Conservation (phyloP, 2,113 vertebrate genomes). For the Pontoporia blainvillei region DNA sequence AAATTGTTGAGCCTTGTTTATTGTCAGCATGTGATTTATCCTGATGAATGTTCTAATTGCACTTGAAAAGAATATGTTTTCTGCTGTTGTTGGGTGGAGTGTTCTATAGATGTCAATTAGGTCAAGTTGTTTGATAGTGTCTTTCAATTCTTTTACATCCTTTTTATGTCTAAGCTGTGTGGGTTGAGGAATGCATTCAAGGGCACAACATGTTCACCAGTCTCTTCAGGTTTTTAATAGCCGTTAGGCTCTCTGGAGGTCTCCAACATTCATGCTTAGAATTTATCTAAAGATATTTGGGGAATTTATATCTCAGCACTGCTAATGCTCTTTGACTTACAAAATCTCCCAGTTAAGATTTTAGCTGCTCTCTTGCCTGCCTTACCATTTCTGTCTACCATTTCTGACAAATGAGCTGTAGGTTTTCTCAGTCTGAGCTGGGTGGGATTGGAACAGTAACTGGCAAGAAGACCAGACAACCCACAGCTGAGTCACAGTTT, state of each 20-base stretch:
- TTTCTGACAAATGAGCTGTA: not conserved
- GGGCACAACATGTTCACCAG: not conserved
- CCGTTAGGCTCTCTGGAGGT: not conserved
- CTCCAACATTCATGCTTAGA: not conserved
- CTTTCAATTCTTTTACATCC: not conserved
- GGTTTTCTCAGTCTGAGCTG: not conserved
- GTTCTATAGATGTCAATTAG: not conserved
- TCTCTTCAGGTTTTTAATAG: not conserved
- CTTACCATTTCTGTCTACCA: not conserved
- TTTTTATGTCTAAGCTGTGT: not conserved
- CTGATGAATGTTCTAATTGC: not conserved
- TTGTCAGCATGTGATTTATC: not conserved
- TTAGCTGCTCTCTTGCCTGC: not conserved
- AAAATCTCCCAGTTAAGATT: not conserved
- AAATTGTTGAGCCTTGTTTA: not conserved
- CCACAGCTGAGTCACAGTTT: not conserved
- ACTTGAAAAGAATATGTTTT: not conserved
- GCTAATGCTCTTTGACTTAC: not conserved
- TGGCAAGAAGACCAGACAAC: not conserved
- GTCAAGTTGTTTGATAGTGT: not conserved
- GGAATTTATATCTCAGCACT: not conserved
- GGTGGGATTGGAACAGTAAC: not conserved
- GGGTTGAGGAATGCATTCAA: not conserved
- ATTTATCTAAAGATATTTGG: not conserved
- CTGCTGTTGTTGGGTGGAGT: not conserved